Conservation (phyloP, 2,113 vertebrate genomes). For the Terrapene triunguis region DNA sequence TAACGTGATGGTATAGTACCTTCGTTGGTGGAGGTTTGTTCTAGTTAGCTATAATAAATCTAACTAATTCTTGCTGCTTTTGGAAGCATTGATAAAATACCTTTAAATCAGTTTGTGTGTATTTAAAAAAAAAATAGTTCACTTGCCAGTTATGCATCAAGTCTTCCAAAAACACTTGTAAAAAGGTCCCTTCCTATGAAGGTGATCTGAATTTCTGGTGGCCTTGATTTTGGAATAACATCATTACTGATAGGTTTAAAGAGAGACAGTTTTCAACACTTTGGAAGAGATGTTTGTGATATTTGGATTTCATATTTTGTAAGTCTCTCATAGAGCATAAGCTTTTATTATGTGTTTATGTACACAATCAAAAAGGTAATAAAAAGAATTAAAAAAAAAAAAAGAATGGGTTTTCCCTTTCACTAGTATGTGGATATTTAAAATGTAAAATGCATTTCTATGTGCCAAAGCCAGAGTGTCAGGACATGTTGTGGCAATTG, state of each 20-base stretch:
- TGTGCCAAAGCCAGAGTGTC: not conserved
- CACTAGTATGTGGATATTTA: not conserved
- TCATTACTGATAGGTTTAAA: not conserved
- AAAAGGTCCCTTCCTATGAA: not conserved
- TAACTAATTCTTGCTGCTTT: slow-evolving; percentile 58
- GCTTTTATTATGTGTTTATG: slow-evolving; percentile 21
- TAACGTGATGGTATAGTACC: slow-evolving; percentile 66
- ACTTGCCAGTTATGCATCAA: slow-evolving; percentile 19
- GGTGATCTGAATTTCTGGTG: not conserved
- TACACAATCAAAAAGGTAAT: not conserved
- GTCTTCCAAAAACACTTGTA: slow-evolving; percentile 23
- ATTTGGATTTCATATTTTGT: slow-evolving; percentile 1
- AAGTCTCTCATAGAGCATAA: not conserved
- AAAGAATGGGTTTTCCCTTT: not conserved
- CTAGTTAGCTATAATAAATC: slow-evolving; percentile 64
- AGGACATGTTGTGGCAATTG: not conserved
- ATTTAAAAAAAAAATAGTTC: slow-evolving; percentile 27
- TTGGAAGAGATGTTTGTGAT: not conserved
- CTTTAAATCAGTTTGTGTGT: slow-evolving; percentile 51
- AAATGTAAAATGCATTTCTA: not conserved
- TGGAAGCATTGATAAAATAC: slow-evolving; percentile 61
- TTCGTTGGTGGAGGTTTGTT: slow-evolving; percentile 70
- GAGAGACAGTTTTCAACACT: not conserved
- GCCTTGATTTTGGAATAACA: not conserved
- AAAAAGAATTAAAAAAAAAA: not conserved